phyloP scores from a whole-genome alignment of 2,113 vertebrate species.

The Mormyrus lacerda region DNA sequence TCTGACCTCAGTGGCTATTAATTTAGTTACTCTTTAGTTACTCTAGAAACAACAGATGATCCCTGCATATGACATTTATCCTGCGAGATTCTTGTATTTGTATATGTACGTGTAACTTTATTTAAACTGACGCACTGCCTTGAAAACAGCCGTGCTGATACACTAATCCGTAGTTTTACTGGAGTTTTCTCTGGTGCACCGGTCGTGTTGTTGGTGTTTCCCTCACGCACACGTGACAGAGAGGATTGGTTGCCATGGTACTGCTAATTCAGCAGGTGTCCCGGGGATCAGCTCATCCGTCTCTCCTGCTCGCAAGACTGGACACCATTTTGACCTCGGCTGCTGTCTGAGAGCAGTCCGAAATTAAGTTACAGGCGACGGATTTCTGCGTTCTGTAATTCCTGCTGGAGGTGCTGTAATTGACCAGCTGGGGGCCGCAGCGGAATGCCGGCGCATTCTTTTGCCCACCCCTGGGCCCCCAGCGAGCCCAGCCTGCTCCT shows the following conservation, averaged over 20 bases:
- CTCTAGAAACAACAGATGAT: background rate
- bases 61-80: background rate
- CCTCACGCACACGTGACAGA: background rate
- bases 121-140: no score
- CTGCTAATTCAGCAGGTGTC: constrained; percentile 4
- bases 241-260: constrained; percentile 7
- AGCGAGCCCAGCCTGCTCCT: background rate
- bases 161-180: background rate
- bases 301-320: background rate
- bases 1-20: background rate
- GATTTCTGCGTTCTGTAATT: background rate
- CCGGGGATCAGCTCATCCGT: background rate
- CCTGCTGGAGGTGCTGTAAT: background rate
- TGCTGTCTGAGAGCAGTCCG: background rate
- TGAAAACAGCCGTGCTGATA: background rate
- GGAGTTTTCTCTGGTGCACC: no score
- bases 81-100: background rate
- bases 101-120: background rate
- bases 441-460: background rate
- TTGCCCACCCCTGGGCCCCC: background rate
- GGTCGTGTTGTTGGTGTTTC: background rate
- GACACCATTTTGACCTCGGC: background rate
- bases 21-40: no score
- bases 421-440: background rate
- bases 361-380: background rate